Conservation (phyloP, 2,797 vertebrate species). For the Tamandua tetradactyla region DNA sequence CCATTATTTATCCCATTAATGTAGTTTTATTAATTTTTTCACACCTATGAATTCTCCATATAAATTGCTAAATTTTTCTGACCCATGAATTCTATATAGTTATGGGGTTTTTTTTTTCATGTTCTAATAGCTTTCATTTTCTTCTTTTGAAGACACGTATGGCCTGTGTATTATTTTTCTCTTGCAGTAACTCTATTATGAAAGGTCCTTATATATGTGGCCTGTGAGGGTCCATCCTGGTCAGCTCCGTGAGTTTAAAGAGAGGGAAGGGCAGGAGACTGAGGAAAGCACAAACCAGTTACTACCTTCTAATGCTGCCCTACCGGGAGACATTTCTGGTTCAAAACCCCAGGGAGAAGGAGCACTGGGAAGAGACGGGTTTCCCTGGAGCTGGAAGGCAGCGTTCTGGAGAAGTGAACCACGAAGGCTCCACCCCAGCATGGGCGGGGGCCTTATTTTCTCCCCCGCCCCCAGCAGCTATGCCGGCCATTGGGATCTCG, state of each 20-base stretch:
- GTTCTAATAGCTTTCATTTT: neutral
- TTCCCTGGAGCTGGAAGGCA: neutral
- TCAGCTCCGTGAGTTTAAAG: neutral
- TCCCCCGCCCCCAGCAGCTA: neutral
- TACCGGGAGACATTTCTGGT: neutral
- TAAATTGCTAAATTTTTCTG: too few species aligned
- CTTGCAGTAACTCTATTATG: neutral
- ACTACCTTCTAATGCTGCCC: neutral
- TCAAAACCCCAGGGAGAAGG: neutral
- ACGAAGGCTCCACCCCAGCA: neutral
- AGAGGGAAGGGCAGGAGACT: neutral
- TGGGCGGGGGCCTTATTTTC: neutral
- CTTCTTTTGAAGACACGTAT: neutral
- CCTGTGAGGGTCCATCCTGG: neutral
- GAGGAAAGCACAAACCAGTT: neutral
- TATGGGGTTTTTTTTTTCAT: neutral
- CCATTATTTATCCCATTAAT: neutral
- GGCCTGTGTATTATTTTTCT: neutral
- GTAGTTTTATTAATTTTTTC: neutral
- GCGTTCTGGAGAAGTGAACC: fast-evolving
- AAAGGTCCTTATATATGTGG: neutral
- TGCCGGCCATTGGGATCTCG: neutral
- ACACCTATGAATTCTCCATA: neutral
- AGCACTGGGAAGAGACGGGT: neutral
- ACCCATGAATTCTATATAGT: neutral